Base-by-base conservation (phyloP, 1,140 invertebrate genomes). In the Lordiphosa mommai region DNA sequence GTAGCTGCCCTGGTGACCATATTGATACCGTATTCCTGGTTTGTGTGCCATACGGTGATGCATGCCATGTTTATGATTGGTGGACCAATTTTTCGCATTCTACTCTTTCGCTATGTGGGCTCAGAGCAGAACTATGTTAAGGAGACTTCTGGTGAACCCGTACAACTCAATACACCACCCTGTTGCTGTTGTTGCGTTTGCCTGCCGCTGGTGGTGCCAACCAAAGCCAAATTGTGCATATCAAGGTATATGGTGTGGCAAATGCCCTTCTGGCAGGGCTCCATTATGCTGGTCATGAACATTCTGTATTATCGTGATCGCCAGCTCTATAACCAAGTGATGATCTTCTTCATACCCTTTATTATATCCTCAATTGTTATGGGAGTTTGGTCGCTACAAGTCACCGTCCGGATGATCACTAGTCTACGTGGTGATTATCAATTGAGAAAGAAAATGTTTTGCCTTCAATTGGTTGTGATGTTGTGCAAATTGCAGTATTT, bases 1-100 rank as follows among this genome's bases (percentile, higher is more conserved):
- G 5, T 88, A 37, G 79, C 79, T 0, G 87, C 87, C 0, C 17
- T 88, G 36, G 56, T 79, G 0, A 88, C 86, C 33, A 73, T 88
- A n/a, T 33, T 88, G 36, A 48, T 86, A 46, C 87, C 87, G 0
- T 77, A 79, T 20, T 55, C 76, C 34, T 88, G 86, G 86, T 73
- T 88, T n/a, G 37, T 73, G 1, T 88, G 86, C 44, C 82, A 88
- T 44, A 88, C 86, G 4, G 66, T 88, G 10, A 88, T 88, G 87
- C 87, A 88, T 59, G 50, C 66, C n/a, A 88, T 69, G 56, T 88
- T 88, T 41, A 88, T 86, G 56, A 34, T 86, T 5, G 82, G 86
- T 2, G 82, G 72, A 2, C 67, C 85, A 0, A 36, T 70, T 0
- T 88, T 85, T 37, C 69, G 80, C 9, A 70, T 55, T 1, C 47